Conservation (phyloP, 2,888 invertebrate species). For the Synanthedon formicaeformis region DNA sequence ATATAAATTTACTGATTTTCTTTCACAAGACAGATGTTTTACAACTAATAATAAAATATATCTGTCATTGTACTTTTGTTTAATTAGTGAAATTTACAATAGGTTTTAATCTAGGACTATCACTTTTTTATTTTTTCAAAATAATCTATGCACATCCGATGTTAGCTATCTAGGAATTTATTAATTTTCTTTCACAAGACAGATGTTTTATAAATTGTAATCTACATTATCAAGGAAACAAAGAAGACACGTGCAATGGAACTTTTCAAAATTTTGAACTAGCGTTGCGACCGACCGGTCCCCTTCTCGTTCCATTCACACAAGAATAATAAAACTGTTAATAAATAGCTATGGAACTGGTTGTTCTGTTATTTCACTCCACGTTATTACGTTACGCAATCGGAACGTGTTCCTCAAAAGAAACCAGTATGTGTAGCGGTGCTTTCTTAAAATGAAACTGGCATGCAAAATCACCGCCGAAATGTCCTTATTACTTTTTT, state of each 20-base stretch:
- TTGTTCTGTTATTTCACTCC: constrained; percentile 17
- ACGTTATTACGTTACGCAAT: constrained; percentile 36
- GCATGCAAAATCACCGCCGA: constrained; percentile 18
- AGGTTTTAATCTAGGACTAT: too few species aligned
- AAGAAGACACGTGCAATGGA: not conserved
- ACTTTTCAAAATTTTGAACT: not conserved
- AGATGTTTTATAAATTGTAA: too few species aligned
- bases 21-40: too few species aligned
- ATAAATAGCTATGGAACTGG: constrained; percentile 14
- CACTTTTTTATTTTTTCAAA: too few species aligned
- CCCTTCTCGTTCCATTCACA: constrained; percentile 22
- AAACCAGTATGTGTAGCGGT: constrained; percentile 37
- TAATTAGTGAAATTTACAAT: too few species aligned
- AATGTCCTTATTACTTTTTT: constrained; percentile 9
- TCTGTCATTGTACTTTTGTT: too few species aligned
- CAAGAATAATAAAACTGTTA: constrained; percentile 16
- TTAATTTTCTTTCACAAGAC: too few species aligned
- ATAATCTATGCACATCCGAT: too few species aligned
- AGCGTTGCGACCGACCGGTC: constrained; percentile 14
- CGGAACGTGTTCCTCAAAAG: constrained; percentile 29
- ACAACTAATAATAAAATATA: too few species aligned
- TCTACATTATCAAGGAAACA: too few species aligned
- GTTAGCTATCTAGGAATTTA: too few species aligned
- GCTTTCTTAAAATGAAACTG: constrained; percentile 34
- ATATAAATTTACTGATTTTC: too few species aligned